Conservation (phyloP, 2,113 vertebrate genomes). For the Crotalus tigris region DNA sequence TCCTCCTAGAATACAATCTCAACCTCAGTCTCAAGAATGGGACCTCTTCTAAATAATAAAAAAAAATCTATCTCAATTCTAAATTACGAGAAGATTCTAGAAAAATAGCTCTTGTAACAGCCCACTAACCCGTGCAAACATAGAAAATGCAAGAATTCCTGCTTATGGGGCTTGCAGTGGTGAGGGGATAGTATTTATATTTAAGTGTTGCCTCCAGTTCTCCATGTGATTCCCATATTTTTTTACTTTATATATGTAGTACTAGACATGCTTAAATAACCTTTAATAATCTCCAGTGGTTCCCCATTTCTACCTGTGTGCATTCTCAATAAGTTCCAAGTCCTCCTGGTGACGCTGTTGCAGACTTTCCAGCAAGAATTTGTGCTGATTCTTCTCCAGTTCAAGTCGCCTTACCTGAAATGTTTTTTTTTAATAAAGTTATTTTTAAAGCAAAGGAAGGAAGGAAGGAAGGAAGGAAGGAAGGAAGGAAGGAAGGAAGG, state of each 20-base stretch:
- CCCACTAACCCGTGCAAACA: background rate
- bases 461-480: background rate
- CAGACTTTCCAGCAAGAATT: constrained; percentile 74
- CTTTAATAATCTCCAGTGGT: background rate
- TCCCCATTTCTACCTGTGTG: constrained; percentile 74
- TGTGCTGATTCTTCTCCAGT: constrained; percentile 77
- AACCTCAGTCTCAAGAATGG: background rate
- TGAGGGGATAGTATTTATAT: background rate
- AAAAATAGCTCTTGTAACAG: background rate
- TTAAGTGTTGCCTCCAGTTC: background rate
- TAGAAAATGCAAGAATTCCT: background rate
- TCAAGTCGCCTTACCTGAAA: constrained; percentile 77
- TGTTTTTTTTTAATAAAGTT: background rate
- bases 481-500: too few species aligned
- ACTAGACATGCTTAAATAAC: background rate
- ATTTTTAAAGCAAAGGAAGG: background rate
- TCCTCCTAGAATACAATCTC: background rate
- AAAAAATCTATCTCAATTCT: background rate
- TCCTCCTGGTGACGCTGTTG: constrained; percentile 79
- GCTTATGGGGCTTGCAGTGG: background rate
- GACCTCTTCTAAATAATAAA: background rate
- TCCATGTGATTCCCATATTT: background rate
- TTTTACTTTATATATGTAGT: background rate
- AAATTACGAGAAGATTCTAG: background rate
- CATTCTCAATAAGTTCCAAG: constrained; percentile 75